Evolutionary conservation across 2,888 invertebrate genomes (phyloP).

Genomic region (Drymonia ruficornis): DNA sequence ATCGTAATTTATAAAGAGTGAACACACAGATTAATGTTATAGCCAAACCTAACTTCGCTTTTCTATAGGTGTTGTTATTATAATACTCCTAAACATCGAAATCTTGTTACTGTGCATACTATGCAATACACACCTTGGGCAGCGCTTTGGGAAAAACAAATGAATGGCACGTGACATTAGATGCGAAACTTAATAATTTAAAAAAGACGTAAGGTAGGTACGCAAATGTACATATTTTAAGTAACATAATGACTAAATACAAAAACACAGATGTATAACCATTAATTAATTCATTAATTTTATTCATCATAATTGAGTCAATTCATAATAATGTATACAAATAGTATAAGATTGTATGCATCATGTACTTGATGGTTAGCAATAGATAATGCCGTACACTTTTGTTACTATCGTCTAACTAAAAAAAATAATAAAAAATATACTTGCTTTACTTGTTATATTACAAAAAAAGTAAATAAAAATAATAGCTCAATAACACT

Average conservation of each 20-base stretch:
- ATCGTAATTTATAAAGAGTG: conserved; percentile 33
- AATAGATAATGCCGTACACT: conserved; percentile 48
- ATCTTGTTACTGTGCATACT: conserved; percentile 2
- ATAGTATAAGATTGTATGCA: conserved; percentile 49
- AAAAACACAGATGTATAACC: conserved; percentile 40
- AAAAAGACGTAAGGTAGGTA: conserved; percentile 33
- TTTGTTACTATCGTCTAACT: conserved; percentile 62
- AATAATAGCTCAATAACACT: conserved; percentile 70
- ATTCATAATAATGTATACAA: conserved; percentile 47
- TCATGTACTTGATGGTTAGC: conserved; percentile 57
- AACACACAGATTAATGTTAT: conserved; percentile 26
- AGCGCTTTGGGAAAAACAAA: conserved; percentile 23
- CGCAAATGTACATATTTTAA: conserved; percentile 42
- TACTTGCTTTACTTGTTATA: conserved; percentile 72
- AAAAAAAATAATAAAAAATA: conserved; percentile 72
- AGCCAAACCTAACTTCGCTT: conserved; percentile 8
- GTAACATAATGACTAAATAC: conserved; percentile 37
- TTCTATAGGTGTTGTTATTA: neutral
- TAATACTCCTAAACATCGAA: neutral
- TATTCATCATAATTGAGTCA: conserved; percentile 42
- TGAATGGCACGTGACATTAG: conserved; percentile 54
- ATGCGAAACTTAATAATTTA: conserved; percentile 35
- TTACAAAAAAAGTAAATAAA: conserved; percentile 74
- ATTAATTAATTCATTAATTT: conserved; percentile 34
- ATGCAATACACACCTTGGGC: conserved; percentile 22